Conservation (phyloP, 2,113 vertebrate genomes). For the Sceloporus undulatus region DNA sequence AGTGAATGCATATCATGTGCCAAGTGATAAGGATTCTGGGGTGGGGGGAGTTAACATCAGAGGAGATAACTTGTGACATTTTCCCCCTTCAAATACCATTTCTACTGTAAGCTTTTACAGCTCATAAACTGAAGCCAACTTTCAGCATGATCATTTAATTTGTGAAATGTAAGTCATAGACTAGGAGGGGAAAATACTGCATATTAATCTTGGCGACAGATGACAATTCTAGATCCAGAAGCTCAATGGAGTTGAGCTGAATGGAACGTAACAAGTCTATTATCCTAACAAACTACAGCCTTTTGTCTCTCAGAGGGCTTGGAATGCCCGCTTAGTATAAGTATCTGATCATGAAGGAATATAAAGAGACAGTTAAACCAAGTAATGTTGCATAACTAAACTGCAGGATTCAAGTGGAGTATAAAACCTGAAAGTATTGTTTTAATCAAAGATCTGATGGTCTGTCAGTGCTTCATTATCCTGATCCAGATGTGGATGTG, state of each 20-base stretch:
- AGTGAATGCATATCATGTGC: constrained; percentile 27
- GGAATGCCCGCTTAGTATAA: constrained; percentile 48
- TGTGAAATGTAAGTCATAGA: constrained; percentile 72
- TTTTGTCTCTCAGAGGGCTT: constrained; percentile 32
- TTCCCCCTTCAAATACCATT: constrained; percentile 50
- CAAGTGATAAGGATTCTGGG: constrained; percentile 44
- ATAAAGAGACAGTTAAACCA: constrained; percentile 68
- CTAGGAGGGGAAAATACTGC: constrained; percentile 58
- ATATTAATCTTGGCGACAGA: constrained; percentile 72
- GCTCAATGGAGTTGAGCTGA: constrained; percentile 76
- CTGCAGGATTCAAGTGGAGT: constrained; percentile 21
- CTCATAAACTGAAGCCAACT: constrained; percentile 77
- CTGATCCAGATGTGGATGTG: constrained; percentile 20
- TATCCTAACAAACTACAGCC: constrained; percentile 69
- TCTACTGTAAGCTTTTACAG: constrained; percentile 70
- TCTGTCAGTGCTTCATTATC: constrained; percentile 34
- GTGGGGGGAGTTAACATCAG: constrained; percentile 48
- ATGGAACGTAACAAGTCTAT: constrained; percentile 63
- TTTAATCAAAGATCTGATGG: constrained; percentile 65
- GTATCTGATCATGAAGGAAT: constrained; percentile 48
- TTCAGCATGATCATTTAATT: constrained; percentile 79
- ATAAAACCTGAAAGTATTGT: constrained; percentile 65
- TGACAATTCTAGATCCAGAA: constrained; percentile 63
- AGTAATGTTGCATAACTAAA: constrained; percentile 69
- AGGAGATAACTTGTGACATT: constrained; percentile 48